These are phyloP conservation scores for Rutilus rutilus DNA, from an alignment of 2,113 vertebrate genomes.

Conservation along the genomic window DNA sequence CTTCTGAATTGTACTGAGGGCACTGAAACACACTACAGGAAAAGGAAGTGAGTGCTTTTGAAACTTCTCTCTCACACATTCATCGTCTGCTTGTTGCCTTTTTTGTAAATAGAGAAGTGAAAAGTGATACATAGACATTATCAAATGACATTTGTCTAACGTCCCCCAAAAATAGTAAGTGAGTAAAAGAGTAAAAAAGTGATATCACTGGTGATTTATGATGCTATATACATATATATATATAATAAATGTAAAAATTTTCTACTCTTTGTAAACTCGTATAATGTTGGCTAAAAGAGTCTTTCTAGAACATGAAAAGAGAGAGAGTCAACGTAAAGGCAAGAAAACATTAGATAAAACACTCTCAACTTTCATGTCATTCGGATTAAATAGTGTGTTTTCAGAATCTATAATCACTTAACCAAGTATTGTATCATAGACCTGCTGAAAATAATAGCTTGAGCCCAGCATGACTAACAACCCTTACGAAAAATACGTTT, in stretches of 20 bases:
- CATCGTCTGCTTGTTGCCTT: not conserved
- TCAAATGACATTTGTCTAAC: not conserved
- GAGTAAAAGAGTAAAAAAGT: not conserved
- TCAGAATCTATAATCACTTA: not conserved
- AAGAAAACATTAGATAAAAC: not conserved
- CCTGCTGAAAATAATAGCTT: not conserved
- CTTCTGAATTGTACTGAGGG: not conserved
- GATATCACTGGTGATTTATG: not conserved
- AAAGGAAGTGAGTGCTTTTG: conserved; percentile 13
- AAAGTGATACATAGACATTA: too few species aligned
- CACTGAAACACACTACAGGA: not conserved
- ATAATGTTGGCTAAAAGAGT: too few species aligned
- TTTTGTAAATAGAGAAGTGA: not conserved
- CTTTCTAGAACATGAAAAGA: too few species aligned
- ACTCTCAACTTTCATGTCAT: not conserved
- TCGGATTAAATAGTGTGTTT: not conserved
- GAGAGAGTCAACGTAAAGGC: not conserved
- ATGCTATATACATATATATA: too few species aligned
- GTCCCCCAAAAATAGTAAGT: too few species aligned
- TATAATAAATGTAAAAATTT: too few species aligned
- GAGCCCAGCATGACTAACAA: not conserved
- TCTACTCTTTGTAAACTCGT: too few species aligned
- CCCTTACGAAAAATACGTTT: too few species aligned
- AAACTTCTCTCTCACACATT: not conserved
- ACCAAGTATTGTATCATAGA: not conserved